Percentiles rank a stretch among this genome's conserved stretches.
phyloP scores from a whole-genome alignment of 2,113 vertebrate genomes.

The Chlorocebus sabaeus region DNA sequence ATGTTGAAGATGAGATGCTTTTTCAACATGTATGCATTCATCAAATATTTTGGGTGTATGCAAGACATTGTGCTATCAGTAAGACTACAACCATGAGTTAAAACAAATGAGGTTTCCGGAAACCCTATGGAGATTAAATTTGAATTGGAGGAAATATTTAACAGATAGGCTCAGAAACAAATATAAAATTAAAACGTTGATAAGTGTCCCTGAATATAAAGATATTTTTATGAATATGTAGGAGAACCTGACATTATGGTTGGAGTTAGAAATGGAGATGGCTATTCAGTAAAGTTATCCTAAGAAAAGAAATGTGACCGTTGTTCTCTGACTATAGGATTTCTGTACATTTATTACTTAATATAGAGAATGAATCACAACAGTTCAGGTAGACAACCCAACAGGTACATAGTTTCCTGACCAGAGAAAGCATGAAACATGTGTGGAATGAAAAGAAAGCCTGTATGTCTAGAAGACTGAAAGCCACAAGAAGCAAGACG shows the following conservation, averaged over 20 bases:
- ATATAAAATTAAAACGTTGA: background rate
- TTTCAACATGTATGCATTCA: background rate
- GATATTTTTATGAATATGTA: background rate
- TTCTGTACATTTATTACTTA: background rate
- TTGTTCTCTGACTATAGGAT: background rate
- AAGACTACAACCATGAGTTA: background rate
- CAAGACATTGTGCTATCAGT: background rate
- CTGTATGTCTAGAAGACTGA: background rate
- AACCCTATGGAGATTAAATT: background rate
- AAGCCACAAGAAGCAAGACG: background rate
- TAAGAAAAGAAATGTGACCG: background rate
- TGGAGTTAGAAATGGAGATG: background rate
- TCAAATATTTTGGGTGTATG: background rate
- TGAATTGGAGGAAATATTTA: background rate
- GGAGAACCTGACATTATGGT: background rate
- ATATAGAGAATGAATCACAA: background rate
- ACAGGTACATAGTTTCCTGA: background rate
- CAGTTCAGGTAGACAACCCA: background rate
- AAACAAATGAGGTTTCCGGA: background rate
- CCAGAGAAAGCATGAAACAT: background rate
- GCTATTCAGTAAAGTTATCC: background rate
- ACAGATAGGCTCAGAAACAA: background rate
- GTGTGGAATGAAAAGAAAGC: background rate
- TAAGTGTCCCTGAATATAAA: background rate
- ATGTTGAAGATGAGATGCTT: background rate